A percentile compares a stretch with the other conserved stretches of the same genome.
Evolutionary conservation across 2,113 vertebrate genomes (phyloP).

Genomic region (Lasiurus cinereus): DNA sequence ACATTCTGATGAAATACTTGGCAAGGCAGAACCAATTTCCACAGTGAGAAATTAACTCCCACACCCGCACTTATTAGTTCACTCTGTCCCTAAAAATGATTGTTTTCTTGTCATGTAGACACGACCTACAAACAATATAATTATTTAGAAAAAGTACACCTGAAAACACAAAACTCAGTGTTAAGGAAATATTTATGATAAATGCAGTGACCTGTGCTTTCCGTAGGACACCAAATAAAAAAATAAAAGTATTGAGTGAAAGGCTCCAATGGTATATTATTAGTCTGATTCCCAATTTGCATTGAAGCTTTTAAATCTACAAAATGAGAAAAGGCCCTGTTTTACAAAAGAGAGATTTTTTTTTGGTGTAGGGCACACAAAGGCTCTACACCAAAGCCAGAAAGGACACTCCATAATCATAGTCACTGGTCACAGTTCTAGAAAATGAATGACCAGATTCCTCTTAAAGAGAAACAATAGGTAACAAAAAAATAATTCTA

Average conservation of each 20-base stretch:
- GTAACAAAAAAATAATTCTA: slow-evolving; percentile 8
- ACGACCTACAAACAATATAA: slow-evolving; percentile 65
- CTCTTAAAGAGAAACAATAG: slow-evolving; percentile 32
- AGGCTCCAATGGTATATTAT: background rate
- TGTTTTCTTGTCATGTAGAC: slow-evolving; percentile 74
- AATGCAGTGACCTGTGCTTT: slow-evolving; percentile 31
- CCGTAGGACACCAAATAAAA: slow-evolving; percentile 47
- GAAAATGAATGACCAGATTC: slow-evolving; percentile 42
- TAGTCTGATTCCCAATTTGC: background rate
- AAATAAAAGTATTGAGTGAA: background rate
- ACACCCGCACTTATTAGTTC: slow-evolving; percentile 30
- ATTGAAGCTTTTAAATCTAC: background rate
- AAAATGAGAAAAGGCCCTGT: slow-evolving; percentile 6
- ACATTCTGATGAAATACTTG: slow-evolving; percentile 75
- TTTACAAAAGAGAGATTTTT: background rate
- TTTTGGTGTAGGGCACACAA: background rate
- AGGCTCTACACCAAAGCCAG: background rate
- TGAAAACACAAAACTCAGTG: slow-evolving; percentile 68
- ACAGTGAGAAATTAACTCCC: slow-evolving; percentile 59
- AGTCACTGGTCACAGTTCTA: slow-evolving; percentile 24
- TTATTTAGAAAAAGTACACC: slow-evolving; percentile 44
- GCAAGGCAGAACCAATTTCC: slow-evolving; percentile 66
- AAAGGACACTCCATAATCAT: background rate
- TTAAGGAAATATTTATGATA: slow-evolving; percentile 60
- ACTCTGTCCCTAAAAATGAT: slow-evolving; percentile 6